Evolutionary conservation across 2,888 invertebrate species (phyloP), one percentile per base, ranked within the genome.

Genomic region (Parnassius glacialis): DNA sequence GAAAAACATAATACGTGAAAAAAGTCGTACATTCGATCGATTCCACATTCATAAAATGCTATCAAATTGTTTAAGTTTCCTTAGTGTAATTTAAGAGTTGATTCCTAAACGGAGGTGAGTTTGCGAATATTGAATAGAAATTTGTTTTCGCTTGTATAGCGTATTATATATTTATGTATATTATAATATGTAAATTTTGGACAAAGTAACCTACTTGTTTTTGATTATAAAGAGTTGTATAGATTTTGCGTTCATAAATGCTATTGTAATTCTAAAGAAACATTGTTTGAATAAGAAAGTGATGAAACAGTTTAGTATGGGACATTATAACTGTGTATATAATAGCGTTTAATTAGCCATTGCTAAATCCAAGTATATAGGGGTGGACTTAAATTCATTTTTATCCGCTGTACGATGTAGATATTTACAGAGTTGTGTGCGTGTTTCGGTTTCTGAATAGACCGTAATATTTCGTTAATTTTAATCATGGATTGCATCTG

Each of bases 141-240:
- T 81, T 86, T 81, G 69, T 71, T 80, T 74, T 84, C 78, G 85
- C 82, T 78, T 89, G 87, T 90, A 88, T 34, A 34, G 34, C 34
- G 7, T 34, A 34, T 34, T 5, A 34, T 34, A 34, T 34, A 34
- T 34, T 34, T 34, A 34, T 88, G 85, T 87, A 79, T 73, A 76
- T 82, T 84, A n/a, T n/a, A n/a, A 84, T 89, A 85, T 90, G 90
- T 90, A 90, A 70, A 90, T 90, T 90, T 87, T 90, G 90, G 85
- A 81, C 74, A 85, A 79, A 81, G 9, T 13, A 75, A 73, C 74
- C 74, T 75, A 71, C 75, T 78, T 61, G 84, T 84, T 75, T 80
- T 87, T 82, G 11, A 56, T 52, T 59, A 50, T 81, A 79, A 77
- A 73, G 75, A 75, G 83, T 82, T 85, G 84, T 86, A 84, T 80